Base-by-base conservation (phyloP, 2,113 vertebrate genomes). In the Periophthalmodon schlosseri region DNA sequence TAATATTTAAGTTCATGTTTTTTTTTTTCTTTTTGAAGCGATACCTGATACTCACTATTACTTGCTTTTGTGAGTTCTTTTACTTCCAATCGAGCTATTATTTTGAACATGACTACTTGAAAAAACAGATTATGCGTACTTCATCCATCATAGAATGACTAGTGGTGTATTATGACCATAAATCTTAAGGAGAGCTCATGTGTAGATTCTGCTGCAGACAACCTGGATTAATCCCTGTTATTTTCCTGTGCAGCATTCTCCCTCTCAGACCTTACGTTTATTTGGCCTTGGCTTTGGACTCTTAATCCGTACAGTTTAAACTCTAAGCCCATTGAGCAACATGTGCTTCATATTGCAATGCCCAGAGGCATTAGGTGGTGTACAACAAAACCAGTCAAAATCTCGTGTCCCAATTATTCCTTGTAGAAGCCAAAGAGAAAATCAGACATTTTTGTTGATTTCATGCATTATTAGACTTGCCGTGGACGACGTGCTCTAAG, bases 321-420 rank as follows among this genome's bases (percentile, higher is more conserved):
- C 86, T 87, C 78, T 86, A 80, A 89, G 76, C 82, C 84, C 79
- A 69, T 89, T 91, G 85, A 86, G 85, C 68, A 89, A 92, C 79
- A 76, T 85, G 84, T 81, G 81, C 89, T 92, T 90, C 76, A 83
- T 87, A 90, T 89, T 69, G 80, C 79, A 80, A 50, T 3, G 68
- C 74, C 86, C 70, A 75, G 74, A 78, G 75, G 86, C 78, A 79
- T 87, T 84, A 88, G 56, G 77, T 66, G 56, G 67, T n/a, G 5
- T 60, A 67, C 78, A 86, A 80, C 79, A 83, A 80, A 83, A 78
- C 69, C 84, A 76, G 77, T 54, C 74, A 72, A 68, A 85, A 73
- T 84, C 82, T 87, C 87, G 83, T 75, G 76, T 86, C 73, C 58
- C 86, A 85, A 92, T 92, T 69, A 87, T 89, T 92, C 91, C 88